Percentiles rank a stretch among this genome's conserved stretches.
Conservation (phyloP, 2,888 invertebrate species). For the Diaphora mendica region DNA sequence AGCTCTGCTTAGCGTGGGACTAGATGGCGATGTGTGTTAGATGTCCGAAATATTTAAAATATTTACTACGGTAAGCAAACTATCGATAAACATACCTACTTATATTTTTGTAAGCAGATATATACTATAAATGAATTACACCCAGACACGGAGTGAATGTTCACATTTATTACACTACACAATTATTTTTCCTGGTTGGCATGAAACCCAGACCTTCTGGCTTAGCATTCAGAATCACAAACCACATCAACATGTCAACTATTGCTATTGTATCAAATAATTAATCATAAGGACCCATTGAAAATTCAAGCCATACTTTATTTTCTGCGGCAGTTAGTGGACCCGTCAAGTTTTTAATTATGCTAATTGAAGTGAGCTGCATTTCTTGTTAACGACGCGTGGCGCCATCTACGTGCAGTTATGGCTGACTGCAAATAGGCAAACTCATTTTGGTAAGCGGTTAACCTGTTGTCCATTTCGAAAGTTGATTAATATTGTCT, state of each 20-base stretch:
- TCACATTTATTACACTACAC: neutral
- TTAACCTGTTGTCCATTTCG: constrained; percentile 8
- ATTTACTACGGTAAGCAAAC: too few species aligned
- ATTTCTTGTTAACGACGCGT: constrained; percentile 67
- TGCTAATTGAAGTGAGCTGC: constrained; percentile 65
- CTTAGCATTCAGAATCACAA: neutral
- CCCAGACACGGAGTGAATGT: neutral
- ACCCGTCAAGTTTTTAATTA: constrained; percentile 67
- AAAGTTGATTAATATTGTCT: constrained; percentile 27
- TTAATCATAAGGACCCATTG: constrained; percentile 41
- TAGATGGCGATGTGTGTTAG: too few species aligned
- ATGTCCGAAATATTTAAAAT: too few species aligned
- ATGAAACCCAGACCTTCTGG: neutral
- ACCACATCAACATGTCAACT: neutral
- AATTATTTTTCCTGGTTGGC: neutral
- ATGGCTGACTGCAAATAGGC: constrained; percentile 49
- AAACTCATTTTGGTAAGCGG: constrained; percentile 28
- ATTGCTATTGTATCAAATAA: constrained; percentile 17
- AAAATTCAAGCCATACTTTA: constrained; percentile 46
- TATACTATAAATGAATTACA: too few species aligned
- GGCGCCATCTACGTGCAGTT: constrained; percentile 33
- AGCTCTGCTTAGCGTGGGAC: too few species aligned
- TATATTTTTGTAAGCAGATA: too few species aligned
- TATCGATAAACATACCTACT: too few species aligned
- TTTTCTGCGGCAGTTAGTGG: constrained; percentile 50